Base-by-base conservation (phyloP, 2,113 vertebrate species). In the Dunckerocampus dactyliophorus region DNA sequence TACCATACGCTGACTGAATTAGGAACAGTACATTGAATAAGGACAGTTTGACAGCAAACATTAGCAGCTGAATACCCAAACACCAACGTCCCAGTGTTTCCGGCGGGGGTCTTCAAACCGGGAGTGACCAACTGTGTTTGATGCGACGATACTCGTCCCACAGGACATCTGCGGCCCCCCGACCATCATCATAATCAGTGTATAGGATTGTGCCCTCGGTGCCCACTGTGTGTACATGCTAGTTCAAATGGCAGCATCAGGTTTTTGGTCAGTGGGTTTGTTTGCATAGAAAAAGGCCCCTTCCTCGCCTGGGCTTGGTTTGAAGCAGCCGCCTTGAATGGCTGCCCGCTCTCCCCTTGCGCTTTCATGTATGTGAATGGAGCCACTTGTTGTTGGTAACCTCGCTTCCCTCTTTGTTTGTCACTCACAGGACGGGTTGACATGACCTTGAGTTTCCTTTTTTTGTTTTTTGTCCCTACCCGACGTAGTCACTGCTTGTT, bases 291-390 rank as follows among this genome's bases (percentile, higher is more conserved):
- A 89, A 87, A 85, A 76, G 80, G 60, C 34, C 69, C 74, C 82
- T 84, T 79, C 82, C 74, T 81, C 74, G 74, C 75, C 76, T 72
- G 73, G 12, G 53, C 34, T 42, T 2, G 67, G 77, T 82, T 85
- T 87, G 82, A 87, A 86, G 85, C 75, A 77, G 78, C 85, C 80
- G 77, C 82, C 81, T 86, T 86, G 84, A 88, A 86, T 80, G 53
- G 22, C 34, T 76, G 76, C 79, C 82, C 76, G 67, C 79, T 78
- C 68, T 82, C 80, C 72, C 82, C 74, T 81, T 81, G 81, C 80
- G 75, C 83, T 85, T 85, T 88, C 84, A 88, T 85, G 87, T 88
- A 86, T 84, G 78, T 87, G 85, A 88, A 89, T 85, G 69, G 80
- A 75, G 59, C 72, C 83, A 79, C 86, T 87, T 87, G 84, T 88